phyloP scores from a whole-genome alignment of 2,797 vertebrate species.

The Galaxias olidus region DNA sequence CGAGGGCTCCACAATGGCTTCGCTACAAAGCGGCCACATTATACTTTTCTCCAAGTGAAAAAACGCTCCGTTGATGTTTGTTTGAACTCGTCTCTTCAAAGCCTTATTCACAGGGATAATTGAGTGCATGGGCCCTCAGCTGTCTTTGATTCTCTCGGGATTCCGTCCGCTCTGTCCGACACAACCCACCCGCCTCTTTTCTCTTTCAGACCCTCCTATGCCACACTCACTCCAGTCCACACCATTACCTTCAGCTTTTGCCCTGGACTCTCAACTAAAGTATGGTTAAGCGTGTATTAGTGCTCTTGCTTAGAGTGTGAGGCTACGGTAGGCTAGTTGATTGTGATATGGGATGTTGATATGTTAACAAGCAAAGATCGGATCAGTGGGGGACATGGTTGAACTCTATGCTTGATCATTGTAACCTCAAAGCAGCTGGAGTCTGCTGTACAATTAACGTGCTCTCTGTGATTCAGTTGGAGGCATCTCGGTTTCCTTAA shows the following conservation, averaged over 20 bases:
- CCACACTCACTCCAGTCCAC: neutral
- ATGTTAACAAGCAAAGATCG: too few species aligned
- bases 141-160: slow-evolving; percentile 8
- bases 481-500: too few species aligned
- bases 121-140: slow-evolving; percentile 11
- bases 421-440: too few species aligned
- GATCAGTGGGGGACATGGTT: too few species aligned
- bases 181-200: neutral
- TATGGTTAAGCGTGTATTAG: neutral
- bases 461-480: too few species aligned
- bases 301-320: neutral
- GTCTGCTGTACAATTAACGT: too few species aligned
- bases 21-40: slow-evolving; percentile 16
- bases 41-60: slow-evolving; percentile 5
- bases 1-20: slow-evolving; percentile 12
- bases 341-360: neutral
- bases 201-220: neutral
- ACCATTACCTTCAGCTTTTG: slow-evolving; percentile 21
- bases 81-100: slow-evolving; percentile 24
- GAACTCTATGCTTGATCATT: too few species aligned
- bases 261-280: neutral
- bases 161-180: neutral
- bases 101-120: slow-evolving; percentile 30
- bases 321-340: neutral
- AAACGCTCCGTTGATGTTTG: slow-evolving; percentile 22